phyloP scores from a whole-genome alignment of 2,113 vertebrate genomes.

The Pimephales promelas region DNA sequence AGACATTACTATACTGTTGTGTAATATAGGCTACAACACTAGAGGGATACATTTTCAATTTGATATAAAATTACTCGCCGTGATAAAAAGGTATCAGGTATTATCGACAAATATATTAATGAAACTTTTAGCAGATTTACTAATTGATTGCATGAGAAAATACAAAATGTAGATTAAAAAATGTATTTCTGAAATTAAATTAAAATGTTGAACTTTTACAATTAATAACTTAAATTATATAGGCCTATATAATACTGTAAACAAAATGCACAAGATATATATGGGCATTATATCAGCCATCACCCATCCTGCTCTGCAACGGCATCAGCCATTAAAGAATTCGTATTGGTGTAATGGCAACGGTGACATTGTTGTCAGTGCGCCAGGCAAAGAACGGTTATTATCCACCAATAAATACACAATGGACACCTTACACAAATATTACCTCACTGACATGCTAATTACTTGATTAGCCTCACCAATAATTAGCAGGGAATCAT shows the following conservation, averaged over 20 bases:
- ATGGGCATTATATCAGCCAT: neutral
- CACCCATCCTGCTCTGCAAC: neutral
- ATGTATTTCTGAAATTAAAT: neutral
- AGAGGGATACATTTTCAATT: neutral
- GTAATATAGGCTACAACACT: neutral
- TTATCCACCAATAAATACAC: constrained; percentile 7
- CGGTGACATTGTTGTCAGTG: neutral
- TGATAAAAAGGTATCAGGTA: neutral
- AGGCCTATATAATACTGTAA: neutral
- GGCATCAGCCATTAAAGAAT: neutral
- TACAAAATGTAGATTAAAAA: neutral
- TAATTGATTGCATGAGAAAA: no score
- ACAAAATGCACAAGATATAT: neutral
- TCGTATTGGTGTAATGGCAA: neutral
- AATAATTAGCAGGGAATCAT: constrained; percentile 47
- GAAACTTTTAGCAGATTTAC: no score
- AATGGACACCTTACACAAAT: constrained; percentile 25
- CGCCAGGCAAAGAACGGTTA: neutral
- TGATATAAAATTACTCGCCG: neutral
- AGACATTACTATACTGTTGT: neutral
- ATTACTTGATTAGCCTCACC: constrained; percentile 53
- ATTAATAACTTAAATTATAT: neutral
- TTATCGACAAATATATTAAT: no score
- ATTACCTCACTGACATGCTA: constrained; percentile 39
- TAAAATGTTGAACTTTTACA: neutral